A percentile compares a stretch with the other conserved stretches of the same genome.
phyloP scores from a whole-genome alignment of 2,888 invertebrate genomes.

The Drosophila testacea region DNA sequence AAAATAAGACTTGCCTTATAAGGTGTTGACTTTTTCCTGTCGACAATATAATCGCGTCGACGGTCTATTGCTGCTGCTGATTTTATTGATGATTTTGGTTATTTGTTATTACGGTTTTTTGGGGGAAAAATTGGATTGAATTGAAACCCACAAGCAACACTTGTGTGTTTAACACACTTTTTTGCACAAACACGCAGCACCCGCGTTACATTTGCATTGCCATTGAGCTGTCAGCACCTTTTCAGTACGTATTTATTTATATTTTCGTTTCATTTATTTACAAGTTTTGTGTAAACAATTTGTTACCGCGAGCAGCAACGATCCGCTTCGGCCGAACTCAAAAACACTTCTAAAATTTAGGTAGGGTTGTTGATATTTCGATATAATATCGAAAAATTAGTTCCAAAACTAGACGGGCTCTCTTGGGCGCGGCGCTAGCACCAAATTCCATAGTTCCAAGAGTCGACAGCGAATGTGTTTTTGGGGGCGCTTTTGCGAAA shows the following conservation, averaged over 20 bases:
- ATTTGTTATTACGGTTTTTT: conserved; percentile 31
- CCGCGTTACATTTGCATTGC: conserved; percentile 37
- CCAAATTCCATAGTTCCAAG: too few relatives aligned
- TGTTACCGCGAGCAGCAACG: conserved; percentile 20
- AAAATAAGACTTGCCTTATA: conserved; percentile 70
- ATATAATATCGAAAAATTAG: too few relatives aligned
- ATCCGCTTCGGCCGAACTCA: conserved; percentile 21
- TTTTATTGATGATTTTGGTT: conserved; percentile 20
- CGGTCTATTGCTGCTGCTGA: conserved; percentile 14
- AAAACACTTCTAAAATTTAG: conserved; percentile 12
- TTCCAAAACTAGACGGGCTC: too few relatives aligned
- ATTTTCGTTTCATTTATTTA: conserved; percentile 39
- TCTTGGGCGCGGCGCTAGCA: too few relatives aligned
- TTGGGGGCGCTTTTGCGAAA: too few relatives aligned
- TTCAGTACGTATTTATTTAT: conserved; percentile 42
- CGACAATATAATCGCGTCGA: conserved; percentile 38
- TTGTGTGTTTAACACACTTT: conserved; percentile 44
- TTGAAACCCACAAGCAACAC: conserved; percentile 16
- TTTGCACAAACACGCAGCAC: conserved; percentile 35
- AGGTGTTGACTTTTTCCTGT: conserved; percentile 64
- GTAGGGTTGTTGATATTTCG: too few relatives aligned
- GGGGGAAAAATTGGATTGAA: conserved; percentile 12
- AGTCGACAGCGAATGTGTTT: too few relatives aligned
- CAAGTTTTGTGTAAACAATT: conserved; percentile 45
- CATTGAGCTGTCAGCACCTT: conserved; percentile 19